Evolutionary conservation across 2,888 invertebrate species (phyloP).

Genomic region (Dolichopus griseipennis): DNA sequence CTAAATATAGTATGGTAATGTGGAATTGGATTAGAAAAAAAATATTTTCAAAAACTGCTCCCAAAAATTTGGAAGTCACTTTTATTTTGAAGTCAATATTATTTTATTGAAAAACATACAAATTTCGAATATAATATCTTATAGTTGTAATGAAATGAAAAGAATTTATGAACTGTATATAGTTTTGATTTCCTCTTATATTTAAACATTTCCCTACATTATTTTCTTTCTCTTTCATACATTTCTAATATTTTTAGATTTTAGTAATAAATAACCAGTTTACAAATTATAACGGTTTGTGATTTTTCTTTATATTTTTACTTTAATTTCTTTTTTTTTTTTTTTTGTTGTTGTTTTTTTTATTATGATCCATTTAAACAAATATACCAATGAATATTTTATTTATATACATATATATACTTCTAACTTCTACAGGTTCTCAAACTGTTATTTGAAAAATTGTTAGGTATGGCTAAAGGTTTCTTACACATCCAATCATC

Average conservation of each 20-base stretch:
- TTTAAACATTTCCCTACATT: not conserved
- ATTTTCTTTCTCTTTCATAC: not conserved
- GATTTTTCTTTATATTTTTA: not conserved
- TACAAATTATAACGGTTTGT: not conserved
- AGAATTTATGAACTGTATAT: not conserved
- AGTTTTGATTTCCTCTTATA: not conserved
- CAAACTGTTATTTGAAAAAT: too few species aligned
- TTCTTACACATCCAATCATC: too few species aligned
- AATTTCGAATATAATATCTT: not conserved
- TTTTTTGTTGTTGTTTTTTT: not conserved
- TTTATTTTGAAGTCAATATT: too few species aligned
- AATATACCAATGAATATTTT: not conserved
- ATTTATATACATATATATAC: too few species aligned
- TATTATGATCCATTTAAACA: not conserved
- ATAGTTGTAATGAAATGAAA: not conserved
- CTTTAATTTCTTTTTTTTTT: not conserved
- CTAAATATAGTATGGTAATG: too few species aligned
- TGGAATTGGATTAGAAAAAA: too few species aligned
- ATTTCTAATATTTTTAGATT: not conserved
- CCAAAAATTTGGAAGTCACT: too few species aligned
- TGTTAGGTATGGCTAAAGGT: too few species aligned
- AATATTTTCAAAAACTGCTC: too few species aligned
- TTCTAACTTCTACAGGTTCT: too few species aligned
- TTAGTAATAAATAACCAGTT: not conserved
- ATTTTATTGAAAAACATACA: too few species aligned